Evolutionary conservation across 2,888 invertebrate genomes (phyloP).

Genomic region (Alloscopus bannaensis): DNA sequence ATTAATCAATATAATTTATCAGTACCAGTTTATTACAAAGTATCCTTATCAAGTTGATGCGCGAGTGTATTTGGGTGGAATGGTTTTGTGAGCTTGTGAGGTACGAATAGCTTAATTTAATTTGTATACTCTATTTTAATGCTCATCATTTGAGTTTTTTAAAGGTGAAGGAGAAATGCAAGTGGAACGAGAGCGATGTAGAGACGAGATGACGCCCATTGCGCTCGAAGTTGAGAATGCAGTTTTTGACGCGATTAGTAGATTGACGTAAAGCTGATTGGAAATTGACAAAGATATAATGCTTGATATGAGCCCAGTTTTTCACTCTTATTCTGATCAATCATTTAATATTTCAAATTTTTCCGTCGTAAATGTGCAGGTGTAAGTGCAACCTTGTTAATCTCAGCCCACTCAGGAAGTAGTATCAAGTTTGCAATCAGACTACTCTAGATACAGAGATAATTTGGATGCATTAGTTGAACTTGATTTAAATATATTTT

Average conservation of each 20-base stretch:
- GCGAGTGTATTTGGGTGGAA: not conserved
- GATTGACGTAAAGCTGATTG: not conserved
- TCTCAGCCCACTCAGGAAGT: not conserved
- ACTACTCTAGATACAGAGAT: not conserved
- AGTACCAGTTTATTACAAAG: no score
- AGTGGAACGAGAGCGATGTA: not conserved
- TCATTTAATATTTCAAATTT: not conserved
- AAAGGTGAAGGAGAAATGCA: not conserved
- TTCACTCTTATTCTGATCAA: not conserved
- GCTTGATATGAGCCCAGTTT: not conserved
- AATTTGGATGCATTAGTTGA: no score
- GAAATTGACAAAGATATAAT: not conserved
- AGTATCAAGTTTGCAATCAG: not conserved
- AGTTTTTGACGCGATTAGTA: not conserved
- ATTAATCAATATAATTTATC: no score
- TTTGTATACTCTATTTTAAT: not conserved
- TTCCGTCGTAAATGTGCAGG: not conserved
- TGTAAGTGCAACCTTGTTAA: not conserved
- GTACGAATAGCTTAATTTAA: not conserved
- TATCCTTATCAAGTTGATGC: not conserved
- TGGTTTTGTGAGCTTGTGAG: not conserved
- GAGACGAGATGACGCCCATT: not conserved
- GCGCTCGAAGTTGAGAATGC: no score
- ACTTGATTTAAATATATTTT: not conserved
- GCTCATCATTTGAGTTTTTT: not conserved